Conservation (phyloP, 2,113 vertebrate genomes). For the Rhineura floridana region DNA sequence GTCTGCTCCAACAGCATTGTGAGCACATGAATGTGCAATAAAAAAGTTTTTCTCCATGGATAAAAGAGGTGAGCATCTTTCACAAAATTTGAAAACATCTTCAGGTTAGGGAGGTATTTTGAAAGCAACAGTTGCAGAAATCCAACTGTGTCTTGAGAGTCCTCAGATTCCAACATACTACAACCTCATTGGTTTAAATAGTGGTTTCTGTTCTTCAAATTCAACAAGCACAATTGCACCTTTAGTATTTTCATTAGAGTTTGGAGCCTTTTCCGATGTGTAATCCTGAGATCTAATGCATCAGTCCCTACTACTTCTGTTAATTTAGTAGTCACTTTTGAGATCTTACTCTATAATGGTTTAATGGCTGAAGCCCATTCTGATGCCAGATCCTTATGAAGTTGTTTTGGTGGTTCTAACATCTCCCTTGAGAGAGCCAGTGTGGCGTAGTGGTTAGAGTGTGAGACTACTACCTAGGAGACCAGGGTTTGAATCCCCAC, state of each 20-base stretch:
- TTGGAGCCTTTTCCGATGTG: neutral
- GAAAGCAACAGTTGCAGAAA: neutral
- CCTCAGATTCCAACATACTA: neutral
- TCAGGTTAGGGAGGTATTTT: neutral
- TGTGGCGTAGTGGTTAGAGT: no score
- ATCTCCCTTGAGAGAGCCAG: no score
- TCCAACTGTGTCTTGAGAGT: neutral
- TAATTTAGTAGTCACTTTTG: neutral
- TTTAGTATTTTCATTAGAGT: no score
- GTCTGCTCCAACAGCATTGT: no score
- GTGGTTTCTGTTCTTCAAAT: neutral
- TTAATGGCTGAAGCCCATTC: neutral
- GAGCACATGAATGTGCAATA: no score
- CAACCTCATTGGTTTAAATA: neutral
- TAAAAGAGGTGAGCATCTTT: no score
- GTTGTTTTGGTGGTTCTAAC: neutral
- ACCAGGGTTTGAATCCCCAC: no score
- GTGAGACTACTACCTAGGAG: no score
- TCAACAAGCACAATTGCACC: neutral
- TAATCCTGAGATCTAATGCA: neutral
- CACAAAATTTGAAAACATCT: neutral
- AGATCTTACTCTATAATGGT: neutral
- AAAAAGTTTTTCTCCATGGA: no score
- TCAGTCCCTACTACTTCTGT: neutral
- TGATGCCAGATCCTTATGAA: neutral